Percentiles rank a stretch among this genome's conserved stretches.
Evolutionary conservation across 2,888 invertebrate genomes (phyloP).

Genomic region (Callyntrura guangdongensis): DNA sequence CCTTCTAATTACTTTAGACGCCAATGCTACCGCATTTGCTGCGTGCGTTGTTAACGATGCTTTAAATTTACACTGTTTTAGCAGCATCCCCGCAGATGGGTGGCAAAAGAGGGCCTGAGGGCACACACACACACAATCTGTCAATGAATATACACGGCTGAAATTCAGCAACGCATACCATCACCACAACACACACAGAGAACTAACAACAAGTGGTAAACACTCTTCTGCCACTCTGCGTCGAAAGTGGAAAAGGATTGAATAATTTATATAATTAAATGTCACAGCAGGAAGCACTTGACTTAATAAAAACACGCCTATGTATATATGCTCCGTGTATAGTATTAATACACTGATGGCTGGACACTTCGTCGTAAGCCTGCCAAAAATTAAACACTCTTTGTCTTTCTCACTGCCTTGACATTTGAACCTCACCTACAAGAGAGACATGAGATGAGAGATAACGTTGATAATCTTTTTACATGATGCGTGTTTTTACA

Average conservation of each 20-base stretch:
- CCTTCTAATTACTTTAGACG: constrained; percentile 49
- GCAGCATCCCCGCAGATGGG: neutral
- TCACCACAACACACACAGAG: neutral
- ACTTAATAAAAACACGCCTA: neutral
- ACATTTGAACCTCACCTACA: constrained; percentile 72
- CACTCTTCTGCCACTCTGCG: neutral
- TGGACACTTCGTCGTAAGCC: neutral
- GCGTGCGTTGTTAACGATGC: neutral
- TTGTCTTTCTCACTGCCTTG: constrained; percentile 65
- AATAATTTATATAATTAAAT: constrained; percentile 75
- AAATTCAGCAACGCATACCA: neutral
- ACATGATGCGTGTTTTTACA: too few relatives aligned
- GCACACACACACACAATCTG: neutral
- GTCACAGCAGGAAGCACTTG: constrained; percentile 75
- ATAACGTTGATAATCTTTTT: neutral
- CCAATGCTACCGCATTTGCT: constrained; percentile 45
- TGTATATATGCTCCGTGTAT: neutral
- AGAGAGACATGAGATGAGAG: neutral
- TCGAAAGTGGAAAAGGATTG: neutral
- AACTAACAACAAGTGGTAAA: neutral
- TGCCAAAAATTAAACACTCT: constrained; percentile 8
- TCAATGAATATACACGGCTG: neutral
- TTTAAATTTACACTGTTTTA: constrained; percentile 31
- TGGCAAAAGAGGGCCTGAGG: neutral
- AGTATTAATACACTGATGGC: neutral